Evolutionary conservation across 2,888 invertebrate genomes (phyloP).

Genomic region (Dicyrtomina minuta): DNA sequence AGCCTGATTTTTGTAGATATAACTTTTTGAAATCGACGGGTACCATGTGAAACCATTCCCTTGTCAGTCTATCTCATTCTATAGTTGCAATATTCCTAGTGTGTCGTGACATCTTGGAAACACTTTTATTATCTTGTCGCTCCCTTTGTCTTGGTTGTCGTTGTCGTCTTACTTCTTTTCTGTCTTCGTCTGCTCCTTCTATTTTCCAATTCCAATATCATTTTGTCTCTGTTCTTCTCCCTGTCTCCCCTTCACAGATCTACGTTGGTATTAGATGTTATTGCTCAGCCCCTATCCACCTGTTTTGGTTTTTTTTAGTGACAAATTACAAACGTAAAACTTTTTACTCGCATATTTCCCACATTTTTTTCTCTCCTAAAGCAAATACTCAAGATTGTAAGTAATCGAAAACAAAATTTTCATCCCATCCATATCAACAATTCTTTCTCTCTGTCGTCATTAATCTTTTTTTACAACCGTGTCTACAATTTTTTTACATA

Average conservation of each 20-base stretch:
- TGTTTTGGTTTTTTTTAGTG: background rate
- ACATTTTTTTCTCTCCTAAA: background rate
- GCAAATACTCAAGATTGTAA: background rate
- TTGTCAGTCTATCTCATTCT: conserved; percentile 7
- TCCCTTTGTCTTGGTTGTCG: too few relatives aligned
- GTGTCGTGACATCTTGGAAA: too few relatives aligned
- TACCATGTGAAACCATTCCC: too few relatives aligned
- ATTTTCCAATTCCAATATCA: too few relatives aligned
- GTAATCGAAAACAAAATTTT: conserved; percentile 25
- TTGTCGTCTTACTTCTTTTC: too few relatives aligned
- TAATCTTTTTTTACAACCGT: conserved; percentile 28
- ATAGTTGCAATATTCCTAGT: background rate
- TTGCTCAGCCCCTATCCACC: background rate
- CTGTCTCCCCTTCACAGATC: background rate
- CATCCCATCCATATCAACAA: conserved; percentile 24
- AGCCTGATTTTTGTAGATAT: too few relatives aligned
- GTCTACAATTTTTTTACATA: conserved; percentile 17
- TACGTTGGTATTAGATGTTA: background rate
- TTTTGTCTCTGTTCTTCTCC: background rate
- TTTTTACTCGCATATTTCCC: background rate
- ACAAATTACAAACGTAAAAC: background rate
- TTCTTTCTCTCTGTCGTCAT: conserved; percentile 31
- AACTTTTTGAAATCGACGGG: too few relatives aligned
- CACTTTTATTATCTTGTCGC: too few relatives aligned
- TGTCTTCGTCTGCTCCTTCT: too few relatives aligned